Evolutionary conservation across 1,140 invertebrate species (phyloP).

Genomic region (Cotesia vestalis): DNA sequence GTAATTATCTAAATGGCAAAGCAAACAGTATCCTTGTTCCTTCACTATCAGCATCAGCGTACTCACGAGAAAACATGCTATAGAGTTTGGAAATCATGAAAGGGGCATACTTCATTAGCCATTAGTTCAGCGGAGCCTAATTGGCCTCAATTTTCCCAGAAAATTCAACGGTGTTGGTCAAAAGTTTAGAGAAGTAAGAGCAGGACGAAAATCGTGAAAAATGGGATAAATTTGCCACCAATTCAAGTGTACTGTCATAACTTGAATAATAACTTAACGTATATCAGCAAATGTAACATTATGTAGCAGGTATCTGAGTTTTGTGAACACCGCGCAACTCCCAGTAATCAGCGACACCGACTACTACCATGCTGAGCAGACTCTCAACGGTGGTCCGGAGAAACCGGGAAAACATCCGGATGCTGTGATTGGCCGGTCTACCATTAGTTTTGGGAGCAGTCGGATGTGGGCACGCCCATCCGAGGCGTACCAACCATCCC

Average conservation of each 20-base stretch:
- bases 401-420: slow-evolving; percentile 11
- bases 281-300: no score
- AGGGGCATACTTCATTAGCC: slow-evolving; percentile 15
- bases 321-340: slow-evolving; percentile 20
- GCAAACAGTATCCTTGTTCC: slow-evolving; percentile 61
- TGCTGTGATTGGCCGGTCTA: slow-evolving; percentile 40
- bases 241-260: no score
- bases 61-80: neutral
- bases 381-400: neutral
- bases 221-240: no score
- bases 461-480: slow-evolving; percentile 48
- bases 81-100: neutral
- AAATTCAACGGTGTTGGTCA: no score
- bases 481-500: slow-evolving; percentile 51
- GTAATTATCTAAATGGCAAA: slow-evolving; percentile 67
- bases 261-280: no score
- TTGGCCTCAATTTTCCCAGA: no score
- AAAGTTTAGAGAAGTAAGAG: no score
- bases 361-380: slow-evolving; percentile 5
- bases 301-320: no score
- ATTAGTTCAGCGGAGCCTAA: no score
- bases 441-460: slow-evolving; percentile 46
- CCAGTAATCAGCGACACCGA: neutral
- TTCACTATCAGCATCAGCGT: no score
- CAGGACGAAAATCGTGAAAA: no score